phyloP scores from a whole-genome alignment of 2,888 invertebrate genomes.

The Stomorhina lunata region DNA sequence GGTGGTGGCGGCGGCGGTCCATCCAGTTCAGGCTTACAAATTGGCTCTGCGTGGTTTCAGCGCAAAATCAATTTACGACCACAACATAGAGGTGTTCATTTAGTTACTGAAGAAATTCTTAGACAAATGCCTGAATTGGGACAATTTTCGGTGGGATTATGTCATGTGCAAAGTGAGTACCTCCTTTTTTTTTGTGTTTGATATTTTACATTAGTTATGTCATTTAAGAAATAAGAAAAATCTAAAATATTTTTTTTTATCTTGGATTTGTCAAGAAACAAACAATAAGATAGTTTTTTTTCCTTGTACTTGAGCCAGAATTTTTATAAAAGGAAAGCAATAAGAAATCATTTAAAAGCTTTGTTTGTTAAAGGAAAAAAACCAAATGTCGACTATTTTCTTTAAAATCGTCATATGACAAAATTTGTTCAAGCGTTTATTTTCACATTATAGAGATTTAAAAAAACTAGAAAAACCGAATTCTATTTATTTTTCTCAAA shows the following conservation, averaged over 20 bases:
- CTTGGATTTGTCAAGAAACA: no score
- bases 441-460: no score
- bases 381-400: no score
- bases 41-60: slow-evolving; percentile 99
- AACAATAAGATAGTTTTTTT: background rate
- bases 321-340: background rate
- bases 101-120: slow-evolving; percentile 97
- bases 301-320: background rate
- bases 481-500: no score
- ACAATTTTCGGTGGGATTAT: slow-evolving; percentile 96
- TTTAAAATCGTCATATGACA: no score
- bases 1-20: slow-evolving; percentile 71
- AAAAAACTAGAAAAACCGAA: no score
- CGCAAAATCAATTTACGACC: slow-evolving; percentile 97
- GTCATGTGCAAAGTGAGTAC: slow-evolving; percentile 97
- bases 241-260: background rate
- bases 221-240: background rate
- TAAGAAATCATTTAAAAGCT: background rate
- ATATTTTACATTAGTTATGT: background rate
- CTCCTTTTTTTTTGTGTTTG: background rate
- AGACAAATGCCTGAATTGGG: slow-evolving; percentile 96
- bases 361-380: slow-evolving; percentile 1
- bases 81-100: slow-evolving; percentile 97
- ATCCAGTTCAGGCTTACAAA: slow-evolving; percentile 89
- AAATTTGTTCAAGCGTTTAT: no score